Base-by-base conservation (phyloP, 2,797 vertebrate species). In the Phalloptychus januarius region DNA sequence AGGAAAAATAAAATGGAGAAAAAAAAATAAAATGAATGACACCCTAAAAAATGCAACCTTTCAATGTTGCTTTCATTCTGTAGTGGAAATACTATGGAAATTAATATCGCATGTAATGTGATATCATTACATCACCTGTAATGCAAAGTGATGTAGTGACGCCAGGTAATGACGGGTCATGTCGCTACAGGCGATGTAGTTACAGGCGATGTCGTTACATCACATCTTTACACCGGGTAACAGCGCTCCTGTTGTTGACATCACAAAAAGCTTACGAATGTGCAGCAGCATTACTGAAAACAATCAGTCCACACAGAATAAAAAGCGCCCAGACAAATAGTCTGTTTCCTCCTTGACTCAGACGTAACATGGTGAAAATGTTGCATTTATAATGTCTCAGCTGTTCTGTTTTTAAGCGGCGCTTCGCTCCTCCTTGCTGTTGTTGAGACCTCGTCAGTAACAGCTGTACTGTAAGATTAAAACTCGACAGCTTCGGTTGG, bases 361-460 rank as follows among this genome's bases (percentile, higher is more conserved):
- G 31, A 72, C 31, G 3, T 33, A 4, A 31, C 25, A 20, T 42
- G 25, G 67, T 71, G 38, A 25, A 2, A 33, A 10, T 2, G 28
- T 56, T 33, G 40, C 36, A 44, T 25, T 71, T 20, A 36, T 65
- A 40, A 71, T 46, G 25, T 71, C 74, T 77, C 18, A n/a, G 12
- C 54, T 48, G 69, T 73, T 42, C 71, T 50, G 71, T 71, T 81
- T 48, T 74, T 28, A n/a, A 44, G 42, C 54, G 20, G 63, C 28
- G 33, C 63, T 50, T 28, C 31, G 33, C 46, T 48, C 7, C 73
- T 23, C 10, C 28, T 31, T 38, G 16, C n/a, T 33, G 7, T 16
- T 69, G 67, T 6, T 44, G 40, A 44, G 15, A 33, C 72, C 16
- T 75, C 42, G 15, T 28, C 28, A 12, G 48, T 38, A 77, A 12